Conservation (phyloP, 2,888 invertebrate genomes). For the Pedicia rivosa region DNA sequence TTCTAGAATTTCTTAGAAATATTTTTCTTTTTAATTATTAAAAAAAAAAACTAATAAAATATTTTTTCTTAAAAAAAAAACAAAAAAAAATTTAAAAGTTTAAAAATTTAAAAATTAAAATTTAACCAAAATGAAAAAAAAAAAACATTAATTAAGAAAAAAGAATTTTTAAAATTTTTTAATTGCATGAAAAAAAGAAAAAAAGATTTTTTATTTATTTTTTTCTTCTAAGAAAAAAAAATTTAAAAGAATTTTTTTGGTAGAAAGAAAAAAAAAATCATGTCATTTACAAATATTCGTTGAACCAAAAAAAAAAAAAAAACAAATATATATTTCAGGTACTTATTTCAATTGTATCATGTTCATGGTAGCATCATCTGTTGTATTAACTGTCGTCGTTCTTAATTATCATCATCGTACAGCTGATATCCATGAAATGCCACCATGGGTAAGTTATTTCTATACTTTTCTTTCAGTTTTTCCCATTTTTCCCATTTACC, state of each 20-base stretch:
- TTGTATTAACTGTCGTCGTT: constrained; percentile 91
- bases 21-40: too few species aligned
- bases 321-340: constrained; percentile 40
- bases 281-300: too few species aligned
- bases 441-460: constrained; percentile 71
- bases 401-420: constrained; percentile 95
- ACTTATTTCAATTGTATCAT: constrained; percentile 99
- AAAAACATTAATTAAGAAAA: constrained; percentile 11
- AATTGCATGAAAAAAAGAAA: too few species aligned
- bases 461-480: background rate
- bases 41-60: too few species aligned
- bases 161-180: too few species aligned
- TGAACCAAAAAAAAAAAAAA: background rate
- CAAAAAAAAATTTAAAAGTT: too few species aligned
- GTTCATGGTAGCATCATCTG: constrained; percentile 98
- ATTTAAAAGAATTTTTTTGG: too few species aligned
- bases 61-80: too few species aligned
- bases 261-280: too few species aligned
- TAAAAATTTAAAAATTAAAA: too few species aligned
- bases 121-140: constrained; percentile 18
- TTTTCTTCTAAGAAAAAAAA: too few species aligned
- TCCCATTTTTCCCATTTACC: background rate
- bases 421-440: constrained; percentile 94
- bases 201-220: constrained; percentile 7
- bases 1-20: too few species aligned